These are phyloP conservation scores for Siderastrea siderea DNA, from an alignment of 92 coral and sea anemone genomes.

Conservation along the genomic window DNA sequence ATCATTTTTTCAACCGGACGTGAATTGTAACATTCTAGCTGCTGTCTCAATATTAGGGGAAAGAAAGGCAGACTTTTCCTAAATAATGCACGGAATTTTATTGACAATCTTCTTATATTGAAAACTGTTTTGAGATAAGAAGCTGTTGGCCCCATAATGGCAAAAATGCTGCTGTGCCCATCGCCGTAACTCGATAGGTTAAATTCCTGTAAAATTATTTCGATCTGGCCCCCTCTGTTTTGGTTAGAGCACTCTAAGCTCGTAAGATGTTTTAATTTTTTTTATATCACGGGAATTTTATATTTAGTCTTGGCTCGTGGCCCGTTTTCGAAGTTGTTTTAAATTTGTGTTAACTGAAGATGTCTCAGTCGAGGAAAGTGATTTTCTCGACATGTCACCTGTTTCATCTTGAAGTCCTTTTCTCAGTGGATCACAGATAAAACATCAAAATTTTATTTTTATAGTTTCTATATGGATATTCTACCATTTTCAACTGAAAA, in stretches of 20 bases:
- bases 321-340: too few relatives aligned
- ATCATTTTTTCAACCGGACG: background rate
- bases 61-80: constrained; percentile 3
- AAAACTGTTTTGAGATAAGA: constrained; percentile 24
- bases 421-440: background rate
- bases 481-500: background rate
- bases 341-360: background rate
- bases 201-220: constrained; percentile 11
- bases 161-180: constrained; percentile 12
- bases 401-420: background rate
- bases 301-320: background rate
- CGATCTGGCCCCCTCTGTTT: background rate
- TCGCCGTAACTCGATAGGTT: constrained; percentile 28
- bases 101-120: constrained; percentile 41
- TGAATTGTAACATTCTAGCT: background rate
- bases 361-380: background rate
- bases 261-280: background rate
- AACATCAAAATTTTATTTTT: background rate
- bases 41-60: constrained; percentile 3
- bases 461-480: background rate
- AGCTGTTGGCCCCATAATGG: constrained; percentile 10
- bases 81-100: constrained; percentile 44
- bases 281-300: background rate
- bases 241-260: background rate
- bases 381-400: too few relatives aligned